Evolutionary conservation across 2,888 invertebrate species (phyloP).

Genomic region (Smittia aterrima): DNA sequence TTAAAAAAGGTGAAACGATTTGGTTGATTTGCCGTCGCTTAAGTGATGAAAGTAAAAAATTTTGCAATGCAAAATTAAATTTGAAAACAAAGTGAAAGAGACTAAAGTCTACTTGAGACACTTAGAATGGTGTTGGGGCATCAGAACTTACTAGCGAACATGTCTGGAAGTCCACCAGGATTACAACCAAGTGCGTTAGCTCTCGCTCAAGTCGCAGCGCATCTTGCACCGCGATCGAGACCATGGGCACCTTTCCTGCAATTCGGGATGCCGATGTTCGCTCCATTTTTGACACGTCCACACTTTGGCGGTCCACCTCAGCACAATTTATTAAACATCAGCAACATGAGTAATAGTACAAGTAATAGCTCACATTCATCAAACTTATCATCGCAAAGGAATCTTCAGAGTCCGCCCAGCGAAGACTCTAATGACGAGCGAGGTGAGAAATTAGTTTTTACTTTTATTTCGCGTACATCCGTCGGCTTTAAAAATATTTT

Average conservation of each 20-base stretch:
- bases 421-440: constrained; percentile 60
- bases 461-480: neutral
- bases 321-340: constrained; percentile 21
- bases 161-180: constrained; percentile 53
- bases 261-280: constrained; percentile 53
- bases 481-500: neutral
- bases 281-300: constrained; percentile 47
- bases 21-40: neutral
- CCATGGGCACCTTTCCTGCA: constrained; percentile 63
- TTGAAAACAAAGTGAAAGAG: neutral
- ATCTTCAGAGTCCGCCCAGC: constrained; percentile 56
- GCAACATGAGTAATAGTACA: constrained; percentile 13
- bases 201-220: constrained; percentile 67
- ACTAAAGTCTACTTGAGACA: no score
- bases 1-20: neutral
- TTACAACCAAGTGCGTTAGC: constrained; percentile 70
- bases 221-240: constrained; percentile 54
- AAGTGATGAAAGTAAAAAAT: neutral
- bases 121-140: constrained; percentile 62
- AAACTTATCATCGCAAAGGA: constrained; percentile 41
- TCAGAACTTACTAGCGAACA: constrained; percentile 44
- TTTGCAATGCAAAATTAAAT: constrained; percentile 7
- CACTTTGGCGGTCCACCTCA: constrained; percentile 50
- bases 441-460: constrained; percentile 48
- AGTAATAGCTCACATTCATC: constrained; percentile 35